Percentiles rank a stretch among this genome's conserved stretches.
Conservation (phyloP, 2,113 vertebrate species). For the Ceuthmochares aereus region DNA sequence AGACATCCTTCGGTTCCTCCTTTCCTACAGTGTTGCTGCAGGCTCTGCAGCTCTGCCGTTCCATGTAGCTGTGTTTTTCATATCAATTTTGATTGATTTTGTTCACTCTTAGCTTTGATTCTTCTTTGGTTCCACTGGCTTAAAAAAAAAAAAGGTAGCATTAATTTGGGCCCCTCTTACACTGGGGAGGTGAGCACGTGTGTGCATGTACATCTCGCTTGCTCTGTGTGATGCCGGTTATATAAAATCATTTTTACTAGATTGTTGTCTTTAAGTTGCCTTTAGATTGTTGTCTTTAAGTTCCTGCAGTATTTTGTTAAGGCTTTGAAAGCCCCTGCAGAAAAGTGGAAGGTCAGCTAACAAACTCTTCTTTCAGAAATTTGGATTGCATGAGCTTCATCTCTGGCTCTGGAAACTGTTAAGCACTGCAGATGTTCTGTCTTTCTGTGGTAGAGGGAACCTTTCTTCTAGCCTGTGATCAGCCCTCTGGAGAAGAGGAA, state of each 20-base stretch:
- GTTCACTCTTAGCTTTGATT: neutral
- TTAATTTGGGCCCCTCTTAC: neutral
- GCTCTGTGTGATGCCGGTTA: neutral
- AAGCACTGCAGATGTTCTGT: neutral
- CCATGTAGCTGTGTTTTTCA: neutral
- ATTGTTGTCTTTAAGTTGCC: neutral
- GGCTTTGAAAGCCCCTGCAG: neutral
- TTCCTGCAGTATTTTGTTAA: neutral
- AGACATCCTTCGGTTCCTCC: neutral
- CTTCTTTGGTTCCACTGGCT: neutral
- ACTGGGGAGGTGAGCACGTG: neutral
- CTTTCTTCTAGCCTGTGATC: neutral
- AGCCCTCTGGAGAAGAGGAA: neutral
- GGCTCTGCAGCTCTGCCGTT: neutral
- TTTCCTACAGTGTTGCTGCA: neutral
- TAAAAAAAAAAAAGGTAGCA: neutral
- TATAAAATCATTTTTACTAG: neutral
- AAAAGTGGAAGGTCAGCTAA: neutral
- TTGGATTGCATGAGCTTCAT: neutral
- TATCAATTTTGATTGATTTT: neutral
- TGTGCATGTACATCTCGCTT: neutral
- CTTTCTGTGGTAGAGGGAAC: slow-evolving; percentile 27
- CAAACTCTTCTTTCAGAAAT: neutral
- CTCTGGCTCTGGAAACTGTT: neutral
- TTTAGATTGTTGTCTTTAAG: neutral